Conservation (phyloP, 92 coral and sea anemone species). For the Hydrozoanthus gracilis region DNA sequence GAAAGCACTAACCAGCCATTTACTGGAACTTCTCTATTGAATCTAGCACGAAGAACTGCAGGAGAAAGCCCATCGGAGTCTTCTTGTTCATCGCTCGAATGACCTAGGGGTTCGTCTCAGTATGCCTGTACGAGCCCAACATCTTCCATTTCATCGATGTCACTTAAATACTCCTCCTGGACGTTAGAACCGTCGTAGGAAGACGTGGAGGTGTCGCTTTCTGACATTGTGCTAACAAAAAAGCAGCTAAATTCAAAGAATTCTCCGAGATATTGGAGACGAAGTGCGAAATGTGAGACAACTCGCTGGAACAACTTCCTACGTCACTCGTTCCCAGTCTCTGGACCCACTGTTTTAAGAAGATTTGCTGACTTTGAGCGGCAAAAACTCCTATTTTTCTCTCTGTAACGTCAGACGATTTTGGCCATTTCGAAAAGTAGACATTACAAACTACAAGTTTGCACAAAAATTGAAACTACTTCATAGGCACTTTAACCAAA, state of each 20-base stretch:
- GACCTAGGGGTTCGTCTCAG: conserved; percentile 64
- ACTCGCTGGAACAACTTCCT: no score
- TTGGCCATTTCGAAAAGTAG: no score
- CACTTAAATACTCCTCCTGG: conserved; percentile 26
- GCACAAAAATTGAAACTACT: no score
- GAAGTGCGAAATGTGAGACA: conserved; percentile 8
- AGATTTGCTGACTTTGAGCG: no score
- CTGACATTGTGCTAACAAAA: conserved; percentile 28
- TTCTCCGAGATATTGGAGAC: conserved; percentile 1
- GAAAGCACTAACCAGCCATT: conserved; percentile 48
- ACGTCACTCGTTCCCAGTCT: no score
- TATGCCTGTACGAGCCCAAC: conserved; percentile 37
- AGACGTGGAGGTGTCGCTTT: conserved; percentile 17
- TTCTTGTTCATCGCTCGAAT: conserved; percentile 54
- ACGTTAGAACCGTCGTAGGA: conserved; percentile 19
- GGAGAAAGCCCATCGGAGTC: conserved; percentile 63
- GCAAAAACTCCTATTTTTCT: no score
- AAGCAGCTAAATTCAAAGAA: conserved; percentile 28
- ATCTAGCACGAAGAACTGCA: conserved; percentile 51
- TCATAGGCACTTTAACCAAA: no score
- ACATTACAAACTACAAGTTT: no score
- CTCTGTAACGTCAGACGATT: no score
- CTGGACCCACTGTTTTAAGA: no score
- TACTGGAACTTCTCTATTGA: conserved; percentile 31
- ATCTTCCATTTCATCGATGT: conserved; percentile 34